A percentile compares a stretch with the other conserved stretches of the same genome.
Conservation (phyloP, 2,797 vertebrate genomes). For the Ambastaia sidthimunki region DNA sequence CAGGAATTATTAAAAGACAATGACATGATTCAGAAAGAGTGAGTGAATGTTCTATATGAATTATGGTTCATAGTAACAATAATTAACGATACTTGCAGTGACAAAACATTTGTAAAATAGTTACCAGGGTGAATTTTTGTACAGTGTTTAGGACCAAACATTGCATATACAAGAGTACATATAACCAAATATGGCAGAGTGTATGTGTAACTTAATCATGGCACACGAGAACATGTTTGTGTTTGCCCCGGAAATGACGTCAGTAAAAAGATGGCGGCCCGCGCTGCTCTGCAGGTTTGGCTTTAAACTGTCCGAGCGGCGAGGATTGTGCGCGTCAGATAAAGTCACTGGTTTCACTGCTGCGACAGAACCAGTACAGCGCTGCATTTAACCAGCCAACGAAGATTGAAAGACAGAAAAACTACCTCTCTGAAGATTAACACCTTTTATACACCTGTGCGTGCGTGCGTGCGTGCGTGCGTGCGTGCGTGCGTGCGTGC, state of each 20-base stretch:
- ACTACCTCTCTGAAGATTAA: too few species aligned
- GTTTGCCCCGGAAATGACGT: constrained; percentile 62
- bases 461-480: too few species aligned
- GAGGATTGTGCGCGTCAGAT: constrained; percentile 5
- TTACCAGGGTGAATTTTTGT: neutral
- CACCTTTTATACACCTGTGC: too few species aligned
- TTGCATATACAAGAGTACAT: too few species aligned
- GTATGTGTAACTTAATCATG: too few species aligned
- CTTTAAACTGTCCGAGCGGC: constrained; percentile 56
- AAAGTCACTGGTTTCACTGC: too few species aligned
- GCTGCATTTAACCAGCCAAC: too few species aligned
- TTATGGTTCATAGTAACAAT: neutral
- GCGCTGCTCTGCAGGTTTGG: constrained; percentile 60
- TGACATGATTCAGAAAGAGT: neutral
- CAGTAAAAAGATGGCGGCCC: constrained; percentile 52
- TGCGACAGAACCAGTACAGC: too few species aligned
- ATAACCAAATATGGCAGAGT: too few species aligned
- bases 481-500: too few species aligned
- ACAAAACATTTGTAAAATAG: neutral
- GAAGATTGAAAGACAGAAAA: too few species aligned
- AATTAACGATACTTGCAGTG: neutral
- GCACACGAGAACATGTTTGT: neutral
- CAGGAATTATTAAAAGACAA: neutral
- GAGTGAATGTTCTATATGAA: neutral
- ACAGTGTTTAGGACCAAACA: too few species aligned